A percentile compares a stretch with the other conserved stretches of the same genome.
phyloP scores from a whole-genome alignment of 2,113 vertebrate species.

The Oryctolagus cuniculus region mOryCun1.1 NC_091433.1:21949001-21949500 shows the following conservation, averaged over 20 bases:
- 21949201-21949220: conserved; percentile 98
- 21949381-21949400: neutral
- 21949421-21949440: neutral
- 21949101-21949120: conserved; percentile 97
- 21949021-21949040: conserved; percentile 32
- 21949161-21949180: conserved; percentile 97
- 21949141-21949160: conserved; percentile 99
- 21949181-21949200: conserved; percentile 95
- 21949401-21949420: conserved; percentile 32
- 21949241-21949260: conserved; percentile 97
- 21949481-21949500: neutral
- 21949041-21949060: neutral
- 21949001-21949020: conserved; percentile 17
- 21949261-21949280: conserved; percentile 98
- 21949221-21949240: conserved; percentile 99
- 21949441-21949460: conserved; percentile 15
- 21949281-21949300: conserved; percentile 98
- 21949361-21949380: neutral
- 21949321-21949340: conserved; percentile 86
- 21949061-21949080: conserved; percentile 78
- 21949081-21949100: conserved; percentile 97
- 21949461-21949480: conserved; percentile 46
- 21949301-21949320: conserved; percentile 95
- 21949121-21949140: conserved; percentile 99
- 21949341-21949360: neutral